Evolutionary conservation across 2,888 invertebrate species (phyloP), one percentile per base, ranked within the genome.

Genomic region (Drosophila borborema): DNA sequence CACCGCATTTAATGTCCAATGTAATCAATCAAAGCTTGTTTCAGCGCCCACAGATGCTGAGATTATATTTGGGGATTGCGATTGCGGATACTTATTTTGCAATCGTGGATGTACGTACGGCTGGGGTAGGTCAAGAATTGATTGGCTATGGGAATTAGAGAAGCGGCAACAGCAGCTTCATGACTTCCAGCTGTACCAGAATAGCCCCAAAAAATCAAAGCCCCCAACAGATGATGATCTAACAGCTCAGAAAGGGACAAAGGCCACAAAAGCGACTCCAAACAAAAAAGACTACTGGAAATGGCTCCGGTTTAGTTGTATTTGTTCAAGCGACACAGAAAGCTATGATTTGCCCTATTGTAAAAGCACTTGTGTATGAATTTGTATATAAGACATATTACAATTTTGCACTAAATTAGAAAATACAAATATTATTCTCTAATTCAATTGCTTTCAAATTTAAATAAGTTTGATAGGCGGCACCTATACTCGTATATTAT

Each of bases 121-220:
- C 51, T 91, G 91, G 91, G 81, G 70, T 36, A 71, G 43, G 23
- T 90, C 91, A 12, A 86, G 91, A 20, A 82, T 91, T 41, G 86
- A 80, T 2, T 91, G 91, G 90, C 77, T 91, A 38, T 59, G 64
- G 36, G 61, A 91, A 20, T 53, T 91, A 67, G 91, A 91, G 51
- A 60, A 54, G 4, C 68, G 61, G 14, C 58, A 78, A 1, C 66
- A 79, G 43, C 61, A 77, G n/a, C 14, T 43, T 9, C 41, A 36
- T 0, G 34, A 45, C 10, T n/a, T 49, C 1, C 43, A 58, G 54
- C 56, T 36, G 20, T 53, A 64, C 9, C 18, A 38, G 16, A 40
- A 7, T 12, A 23, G 9, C 0, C n/a, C 34, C 23, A 36, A 14
- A 9, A 34, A 3, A 36, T 58, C 20, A 2, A 20, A 1, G 7